phyloP scores from a whole-genome alignment of 2,888 invertebrate species.

The Drosophila limbata region DNA sequence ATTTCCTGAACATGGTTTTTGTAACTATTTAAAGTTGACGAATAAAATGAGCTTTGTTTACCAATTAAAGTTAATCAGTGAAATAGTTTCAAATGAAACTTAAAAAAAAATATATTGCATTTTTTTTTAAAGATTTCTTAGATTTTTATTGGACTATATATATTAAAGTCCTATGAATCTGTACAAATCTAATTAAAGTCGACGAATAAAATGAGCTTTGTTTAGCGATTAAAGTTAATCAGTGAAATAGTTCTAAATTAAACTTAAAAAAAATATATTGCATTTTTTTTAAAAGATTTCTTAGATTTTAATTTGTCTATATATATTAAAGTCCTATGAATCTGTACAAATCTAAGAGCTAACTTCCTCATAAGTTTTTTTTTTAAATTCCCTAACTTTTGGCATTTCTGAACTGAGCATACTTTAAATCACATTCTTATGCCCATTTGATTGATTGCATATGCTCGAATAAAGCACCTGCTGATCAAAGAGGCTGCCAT shows the following conservation, averaged over 20 bases:
- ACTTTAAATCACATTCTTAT: neutral
- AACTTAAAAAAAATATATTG: too few species aligned
- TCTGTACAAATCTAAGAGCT: too few species aligned
- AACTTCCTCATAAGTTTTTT: neutral
- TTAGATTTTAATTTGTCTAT: too few species aligned
- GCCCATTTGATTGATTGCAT: constrained; percentile 17
- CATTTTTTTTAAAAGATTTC: too few species aligned
- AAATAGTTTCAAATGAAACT: neutral
- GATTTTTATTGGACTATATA: too few species aligned
- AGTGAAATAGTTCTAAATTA: neutral
- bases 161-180: neutral
- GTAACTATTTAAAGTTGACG: constrained; percentile 1
- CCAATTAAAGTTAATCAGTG: constrained; percentile 1
- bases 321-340: neutral
- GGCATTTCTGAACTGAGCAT: neutral
- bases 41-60: neutral
- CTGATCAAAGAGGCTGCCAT: constrained; percentile 13
- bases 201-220: neutral
- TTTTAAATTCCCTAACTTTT: neutral
- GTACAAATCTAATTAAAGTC: neutral
- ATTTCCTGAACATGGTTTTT: neutral
- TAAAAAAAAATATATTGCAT: too few species aligned
- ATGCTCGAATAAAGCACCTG: constrained; percentile 33
- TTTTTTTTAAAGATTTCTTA: too few species aligned
- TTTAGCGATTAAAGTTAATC: neutral